These are phyloP conservation scores for Macroramphosus scolopax DNA, from an alignment of 2,797 vertebrate species.

Conservation along the genomic window DNA sequence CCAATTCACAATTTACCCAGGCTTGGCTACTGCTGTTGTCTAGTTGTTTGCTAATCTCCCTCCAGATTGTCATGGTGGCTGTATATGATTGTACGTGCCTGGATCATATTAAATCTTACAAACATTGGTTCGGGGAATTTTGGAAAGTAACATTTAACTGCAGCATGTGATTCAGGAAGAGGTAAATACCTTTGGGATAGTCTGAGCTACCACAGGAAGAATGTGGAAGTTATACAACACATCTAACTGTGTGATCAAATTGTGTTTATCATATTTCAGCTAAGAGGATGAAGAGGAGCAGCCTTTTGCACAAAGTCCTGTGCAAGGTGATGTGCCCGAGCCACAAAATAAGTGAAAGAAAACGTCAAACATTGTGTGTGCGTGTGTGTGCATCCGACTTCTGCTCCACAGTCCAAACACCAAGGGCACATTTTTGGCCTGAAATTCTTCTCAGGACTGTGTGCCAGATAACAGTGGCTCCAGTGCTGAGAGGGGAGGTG, in stretches of 20 bases:
- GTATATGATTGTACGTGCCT: constrained; percentile 13
- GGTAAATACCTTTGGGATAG: too few relatives aligned
- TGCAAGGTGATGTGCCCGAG: constrained; percentile 8
- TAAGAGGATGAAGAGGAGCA: constrained; percentile 13
- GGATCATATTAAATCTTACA: not conserved
- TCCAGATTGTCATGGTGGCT: constrained; percentile 22
- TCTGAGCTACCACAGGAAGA: not conserved
- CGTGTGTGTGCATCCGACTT: constrained; percentile 11
- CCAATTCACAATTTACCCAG: constrained; percentile 53
- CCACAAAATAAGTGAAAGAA: constrained; percentile 18
- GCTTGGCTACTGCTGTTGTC: constrained; percentile 36
- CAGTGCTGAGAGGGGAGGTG: constrained; percentile 37
- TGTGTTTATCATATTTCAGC: constrained; percentile 7
- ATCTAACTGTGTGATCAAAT: constrained; percentile 9
- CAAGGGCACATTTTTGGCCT: constrained; percentile 48
- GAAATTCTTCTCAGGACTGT: constrained; percentile 43
- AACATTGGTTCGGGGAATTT: not conserved
- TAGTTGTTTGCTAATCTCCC: constrained; percentile 48
- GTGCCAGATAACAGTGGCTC: constrained; percentile 58
- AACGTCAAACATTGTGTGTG: constrained; percentile 7
- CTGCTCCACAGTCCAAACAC: constrained; percentile 25
- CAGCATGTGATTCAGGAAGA: not conserved
- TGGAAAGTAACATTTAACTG: constrained; percentile 23
- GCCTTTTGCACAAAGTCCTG: not conserved
- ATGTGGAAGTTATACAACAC: constrained; percentile 5